Evolutionary conservation across 2,888 invertebrate species (phyloP).

Genomic region (Erynnis tages): DNA sequence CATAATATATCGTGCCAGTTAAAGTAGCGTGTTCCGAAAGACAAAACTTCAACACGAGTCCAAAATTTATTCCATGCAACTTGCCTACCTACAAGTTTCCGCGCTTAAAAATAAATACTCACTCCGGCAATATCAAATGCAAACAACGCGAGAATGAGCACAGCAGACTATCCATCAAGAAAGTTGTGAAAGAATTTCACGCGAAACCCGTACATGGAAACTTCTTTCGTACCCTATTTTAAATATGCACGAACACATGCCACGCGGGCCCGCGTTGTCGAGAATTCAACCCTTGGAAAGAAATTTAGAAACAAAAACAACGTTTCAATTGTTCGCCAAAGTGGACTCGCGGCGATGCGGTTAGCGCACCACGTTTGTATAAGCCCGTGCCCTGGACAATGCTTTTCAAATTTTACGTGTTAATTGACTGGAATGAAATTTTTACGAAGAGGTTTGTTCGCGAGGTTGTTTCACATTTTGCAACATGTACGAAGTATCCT

Average conservation of each 20-base stretch:
- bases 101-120: not conserved
- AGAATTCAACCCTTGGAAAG: slow-evolving; percentile 16
- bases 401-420: too few relatives aligned
- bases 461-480: too few relatives aligned
- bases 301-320: slow-evolving; percentile 23
- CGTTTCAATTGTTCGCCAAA: too few relatives aligned
- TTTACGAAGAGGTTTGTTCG: too few relatives aligned
- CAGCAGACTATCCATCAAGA: slow-evolving; percentile 21
- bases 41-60: not conserved
- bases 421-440: too few relatives aligned
- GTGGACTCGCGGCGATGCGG: too few relatives aligned
- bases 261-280: slow-evolving; percentile 11
- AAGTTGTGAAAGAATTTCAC: slow-evolving; percentile 23
- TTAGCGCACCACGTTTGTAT: too few relatives aligned
- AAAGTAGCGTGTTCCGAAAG: not conserved
- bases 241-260: slow-evolving; percentile 21
- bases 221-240: slow-evolving; percentile 14
- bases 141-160: slow-evolving; percentile 13
- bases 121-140: slow-evolving; percentile 9
- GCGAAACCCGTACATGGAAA: slow-evolving; percentile 12
- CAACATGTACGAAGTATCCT: too few relatives aligned
- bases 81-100: not conserved
- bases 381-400: too few relatives aligned
- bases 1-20: too few relatives aligned
- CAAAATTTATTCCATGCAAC: not conserved